These are phyloP conservation scores for Zhengitettix transpicula DNA, from an alignment of 2,888 invertebrate genomes.

Conservation along the genomic window DNA sequence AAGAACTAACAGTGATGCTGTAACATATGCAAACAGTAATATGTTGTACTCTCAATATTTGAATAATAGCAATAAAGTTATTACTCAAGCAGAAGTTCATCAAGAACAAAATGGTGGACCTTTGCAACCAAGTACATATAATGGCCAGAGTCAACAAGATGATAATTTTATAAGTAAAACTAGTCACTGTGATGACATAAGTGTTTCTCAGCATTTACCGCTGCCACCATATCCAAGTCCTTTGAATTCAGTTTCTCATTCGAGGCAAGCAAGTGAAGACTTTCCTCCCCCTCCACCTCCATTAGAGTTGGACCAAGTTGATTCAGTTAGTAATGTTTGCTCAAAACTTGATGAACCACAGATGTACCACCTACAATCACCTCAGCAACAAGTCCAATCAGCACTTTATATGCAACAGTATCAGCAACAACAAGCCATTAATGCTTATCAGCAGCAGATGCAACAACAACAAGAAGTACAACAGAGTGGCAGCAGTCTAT, in stretches of 20 bases:
- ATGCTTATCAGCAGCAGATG: not conserved
- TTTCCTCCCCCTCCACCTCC: conserved; percentile 67
- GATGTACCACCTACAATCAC: not conserved
- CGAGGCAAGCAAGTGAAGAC: conserved; percentile 73
- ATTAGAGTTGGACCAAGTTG: conserved; percentile 10
- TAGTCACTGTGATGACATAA: not conserved
- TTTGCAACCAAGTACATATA: not conserved
- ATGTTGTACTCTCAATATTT: conserved; percentile 16
- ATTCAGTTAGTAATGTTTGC: conserved; percentile 32
- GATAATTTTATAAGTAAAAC: not conserved
- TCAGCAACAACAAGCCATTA: not conserved
- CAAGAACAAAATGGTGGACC: conserved; percentile 40
- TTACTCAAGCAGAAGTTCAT: conserved; percentile 72
- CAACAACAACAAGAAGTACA: not conserved
- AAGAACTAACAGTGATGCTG: conserved; percentile 25
- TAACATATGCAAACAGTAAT: conserved; percentile 29
- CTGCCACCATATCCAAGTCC: conserved; percentile 71
- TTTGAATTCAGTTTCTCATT: conserved; percentile 58
- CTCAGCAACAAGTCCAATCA: not conserved
- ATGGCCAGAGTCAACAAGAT: not conserved
- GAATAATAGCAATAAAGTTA: conserved; percentile 35
- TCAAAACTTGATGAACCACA: not conserved
- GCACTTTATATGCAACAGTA: not conserved
- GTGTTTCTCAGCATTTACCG: conserved; percentile 27
- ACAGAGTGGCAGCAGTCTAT: conserved; percentile 25